Base-by-base conservation (phyloP, 2,797 vertebrate species). In the Syndactyla subalaris region DNA sequence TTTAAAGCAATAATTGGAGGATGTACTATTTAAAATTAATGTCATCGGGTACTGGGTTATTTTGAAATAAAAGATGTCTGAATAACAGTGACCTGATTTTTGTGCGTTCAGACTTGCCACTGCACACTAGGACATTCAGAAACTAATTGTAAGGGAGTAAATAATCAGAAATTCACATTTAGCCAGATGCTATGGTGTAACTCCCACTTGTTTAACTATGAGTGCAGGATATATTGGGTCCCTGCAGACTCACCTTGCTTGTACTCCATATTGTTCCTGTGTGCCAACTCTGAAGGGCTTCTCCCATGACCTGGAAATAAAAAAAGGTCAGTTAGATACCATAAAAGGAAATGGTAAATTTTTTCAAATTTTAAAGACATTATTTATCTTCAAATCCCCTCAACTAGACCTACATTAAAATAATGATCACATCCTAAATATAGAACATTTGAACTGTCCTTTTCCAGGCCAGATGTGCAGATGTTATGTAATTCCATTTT, bases 401-500 rank as follows among this genome's bases (percentile, higher is more conserved):
- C 49, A 23, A 21, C 41, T 65, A 92, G 80, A 76, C 48, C 71
- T 88, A 14, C 88, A 93, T 94, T 94, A 95, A 89, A 85, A 77
- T 93, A 96, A 93, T 91, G 93, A 93, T 66, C 2, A 3, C 32
- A 61, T 72, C 67, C 83, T 77, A 88, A 74, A 94, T 87, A 94
- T 13, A 90, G 88, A 84, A 36, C 70, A 61, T 76, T 70, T 88
- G 80, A 93, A 93, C 54, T 71, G 75, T 86, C 84, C 92, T 70
- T 96, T 93, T 93, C 92, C 95, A 93, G 93, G 78, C 85, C 92
- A 93, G 88, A 93, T 96, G 93, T 91, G 88, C 71, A 39, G 76
- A 7, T 24, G 57, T 96, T 95, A 93, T 7, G 38, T 92, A 96
- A 96, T 83, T 85, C 63, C 88, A 79, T 96, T 93, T 92, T 89